Base-by-base conservation (phyloP, 1,140 invertebrate genomes). In the Brachionus manjavacas region DNA sequence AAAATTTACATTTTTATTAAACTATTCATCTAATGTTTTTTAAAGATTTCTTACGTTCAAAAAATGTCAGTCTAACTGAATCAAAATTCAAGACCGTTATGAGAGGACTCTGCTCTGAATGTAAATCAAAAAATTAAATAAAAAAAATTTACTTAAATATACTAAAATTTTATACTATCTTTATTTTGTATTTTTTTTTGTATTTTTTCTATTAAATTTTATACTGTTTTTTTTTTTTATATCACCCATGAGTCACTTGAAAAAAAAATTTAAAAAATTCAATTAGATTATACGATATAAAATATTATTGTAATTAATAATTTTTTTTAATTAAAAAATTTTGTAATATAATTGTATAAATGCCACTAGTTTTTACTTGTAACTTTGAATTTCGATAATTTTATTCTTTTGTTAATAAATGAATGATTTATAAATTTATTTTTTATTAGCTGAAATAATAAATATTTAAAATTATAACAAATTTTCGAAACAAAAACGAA, bases 61-160 rank as follows among this genome's bases (percentile, higher is more conserved):
- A 74, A 74, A 74, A 85, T 49, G 43, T 46, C 43, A 46, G 14
- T 46, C 43, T 46, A 46, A 46, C 43, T 46, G 43, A 46, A 46
- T 46, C 43, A 46, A 46, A 46, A 46, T 46, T 46, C 43, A 46
- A 46, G 43, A 46, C 43, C 43, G 43, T 46, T 46, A 46, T 46
- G 28, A 28, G 28, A 28, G 28, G 28, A 28, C 28, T 28, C 28
- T 28, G 28, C 28, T 28, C 28, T 28, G 43, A 46, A 46, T 46
- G 43, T 46, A 46, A 9, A 46, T 46, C 43, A 46, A 46, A 46
- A 46, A 46, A 46, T 46, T 46, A 46, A 46, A 46, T 46, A 46
- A 46, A 46, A 46, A 46, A 46, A 46, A 46, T 46, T 46, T 46
- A 46, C 43, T 4, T 11, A 46, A 46, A 46, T 46, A 46, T 46